These are phyloP conservation scores for Nasalis larvatus DNA, from an alignment of 2,113 vertebrate genomes.

Conservation along the genomic window DNA sequence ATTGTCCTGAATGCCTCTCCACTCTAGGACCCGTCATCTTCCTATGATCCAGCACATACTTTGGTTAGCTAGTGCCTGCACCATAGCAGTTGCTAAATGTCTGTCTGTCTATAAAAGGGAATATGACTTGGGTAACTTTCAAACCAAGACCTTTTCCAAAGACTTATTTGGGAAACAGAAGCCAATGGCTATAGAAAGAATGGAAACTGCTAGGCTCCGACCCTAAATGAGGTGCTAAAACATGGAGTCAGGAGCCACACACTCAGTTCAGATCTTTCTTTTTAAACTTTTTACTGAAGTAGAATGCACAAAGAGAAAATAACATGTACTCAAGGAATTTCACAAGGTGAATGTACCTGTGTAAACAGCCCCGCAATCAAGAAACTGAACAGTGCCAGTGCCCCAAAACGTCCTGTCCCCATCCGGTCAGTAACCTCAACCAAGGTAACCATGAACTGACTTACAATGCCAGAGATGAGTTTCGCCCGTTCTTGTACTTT, in stretches of 20 bases:
- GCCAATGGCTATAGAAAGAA: neutral
- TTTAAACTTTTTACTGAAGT: neutral
- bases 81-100: neutral
- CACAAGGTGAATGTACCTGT: neutral
- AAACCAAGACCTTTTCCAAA: conserved; percentile 11
- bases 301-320: neutral
- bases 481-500: neutral
- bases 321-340: neutral
- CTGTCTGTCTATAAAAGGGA: neutral
- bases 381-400: neutral
- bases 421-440: neutral
- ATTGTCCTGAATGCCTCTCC: neutral
- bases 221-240: neutral
- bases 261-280: neutral
- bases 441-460: neutral
- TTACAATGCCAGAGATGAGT: neutral
- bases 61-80: neutral
- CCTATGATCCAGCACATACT: neutral
- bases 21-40: neutral
- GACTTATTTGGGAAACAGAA: neutral
- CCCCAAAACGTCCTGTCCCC: rapidly evolving
- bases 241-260: neutral
- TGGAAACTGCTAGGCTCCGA: neutral
- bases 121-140: neutral
- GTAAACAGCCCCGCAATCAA: neutral